Percentiles rank a stretch among this genome's conserved stretches.
phyloP scores from a whole-genome alignment of 1,140 invertebrate genomes.

The Neodiprion fabricii region DNA sequence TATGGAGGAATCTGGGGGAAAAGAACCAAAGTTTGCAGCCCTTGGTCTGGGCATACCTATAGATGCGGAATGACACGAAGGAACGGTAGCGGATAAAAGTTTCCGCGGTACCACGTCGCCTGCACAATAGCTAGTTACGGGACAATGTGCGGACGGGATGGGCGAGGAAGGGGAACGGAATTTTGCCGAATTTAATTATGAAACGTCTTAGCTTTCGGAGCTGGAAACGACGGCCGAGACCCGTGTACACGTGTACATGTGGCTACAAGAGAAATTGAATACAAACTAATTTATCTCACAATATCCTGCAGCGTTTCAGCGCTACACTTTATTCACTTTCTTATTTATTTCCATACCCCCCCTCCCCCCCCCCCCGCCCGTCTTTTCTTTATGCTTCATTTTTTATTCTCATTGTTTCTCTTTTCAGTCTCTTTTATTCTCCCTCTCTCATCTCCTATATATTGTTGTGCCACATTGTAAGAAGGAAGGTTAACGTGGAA shows the following conservation, averaged over 20 bases:
- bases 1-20: too few relatives aligned
- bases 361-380: too few relatives aligned
- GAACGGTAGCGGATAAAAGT: neutral
- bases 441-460: neutral
- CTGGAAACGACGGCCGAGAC: too few relatives aligned
- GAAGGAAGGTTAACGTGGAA: too few relatives aligned
- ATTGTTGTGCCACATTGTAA: neutral
- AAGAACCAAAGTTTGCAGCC: too few relatives aligned
- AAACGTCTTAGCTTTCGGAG: neutral
- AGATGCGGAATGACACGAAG: too few relatives aligned
- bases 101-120: constrained; percentile 3
- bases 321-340: neutral
- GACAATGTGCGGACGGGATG: neutral
- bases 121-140: constrained; percentile 4
- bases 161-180: neutral
- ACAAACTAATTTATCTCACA: neutral
- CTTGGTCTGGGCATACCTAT: too few relatives aligned
- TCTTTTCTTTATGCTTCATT: neutral
- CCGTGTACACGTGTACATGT: neutral
- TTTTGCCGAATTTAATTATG: constrained; percentile 2
- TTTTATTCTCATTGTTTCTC: constrained; percentile 1
- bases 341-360: neutral
- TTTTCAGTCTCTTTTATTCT: neutral
- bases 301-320: neutral
- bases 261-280: neutral